These are phyloP conservation scores for Ictidomys tridecemlineatus DNA, from an alignment of 2,113 vertebrate species.

Conservation along the genomic window DNA sequence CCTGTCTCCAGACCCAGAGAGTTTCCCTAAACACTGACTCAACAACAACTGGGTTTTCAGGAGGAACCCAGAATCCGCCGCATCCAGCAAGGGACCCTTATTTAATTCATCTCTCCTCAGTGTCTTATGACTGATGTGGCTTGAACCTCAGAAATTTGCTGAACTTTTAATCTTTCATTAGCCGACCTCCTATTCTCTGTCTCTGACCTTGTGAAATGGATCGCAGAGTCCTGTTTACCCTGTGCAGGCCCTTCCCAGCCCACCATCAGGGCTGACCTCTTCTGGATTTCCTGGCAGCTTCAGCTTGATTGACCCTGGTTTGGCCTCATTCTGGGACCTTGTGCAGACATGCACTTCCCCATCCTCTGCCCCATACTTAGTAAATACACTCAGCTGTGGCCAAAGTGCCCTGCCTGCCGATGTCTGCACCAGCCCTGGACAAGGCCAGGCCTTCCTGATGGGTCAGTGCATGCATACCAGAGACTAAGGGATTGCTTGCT, in stretches of 20 bases:
- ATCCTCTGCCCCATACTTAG: not conserved
- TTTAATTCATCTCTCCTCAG: not conserved
- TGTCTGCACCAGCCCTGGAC: not conserved
- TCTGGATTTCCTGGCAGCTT: not conserved
- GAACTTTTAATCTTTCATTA: not conserved
- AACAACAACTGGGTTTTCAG: not conserved
- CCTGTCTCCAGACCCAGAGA: not conserved
- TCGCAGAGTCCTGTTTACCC: not conserved
- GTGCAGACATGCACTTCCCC: not conserved
- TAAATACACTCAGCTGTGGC: not conserved
- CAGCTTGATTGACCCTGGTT: not conserved
- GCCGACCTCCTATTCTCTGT: not conserved
- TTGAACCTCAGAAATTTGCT: not conserved
- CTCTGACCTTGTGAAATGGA: not conserved
- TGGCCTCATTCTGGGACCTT: not conserved
- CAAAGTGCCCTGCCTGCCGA: not conserved
- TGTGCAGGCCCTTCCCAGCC: not conserved
- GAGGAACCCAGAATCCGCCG: not conserved
- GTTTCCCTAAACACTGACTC: not conserved
- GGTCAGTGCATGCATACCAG: not conserved
- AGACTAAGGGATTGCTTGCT: too few relatives aligned
- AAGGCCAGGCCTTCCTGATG: not conserved
- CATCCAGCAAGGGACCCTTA: not conserved
- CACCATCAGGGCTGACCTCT: not conserved
- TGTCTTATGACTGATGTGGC: not conserved